phyloP scores from a whole-genome alignment of 2,113 vertebrate species.

The Phoenicopterus ruber region DNA sequence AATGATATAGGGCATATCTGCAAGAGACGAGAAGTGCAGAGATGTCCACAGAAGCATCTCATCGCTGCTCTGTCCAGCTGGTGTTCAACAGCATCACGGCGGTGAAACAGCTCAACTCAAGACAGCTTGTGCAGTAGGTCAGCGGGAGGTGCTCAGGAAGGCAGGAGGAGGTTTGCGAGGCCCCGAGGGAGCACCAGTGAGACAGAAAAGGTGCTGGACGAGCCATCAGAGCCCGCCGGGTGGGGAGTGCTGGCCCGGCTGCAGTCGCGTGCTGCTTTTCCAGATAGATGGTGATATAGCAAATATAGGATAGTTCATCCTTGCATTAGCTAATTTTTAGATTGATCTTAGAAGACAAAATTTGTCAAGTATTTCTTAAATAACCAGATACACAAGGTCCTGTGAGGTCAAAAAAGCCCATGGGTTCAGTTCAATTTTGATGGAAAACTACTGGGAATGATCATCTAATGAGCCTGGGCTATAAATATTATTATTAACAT shows the following conservation, averaged over 20 bases:
- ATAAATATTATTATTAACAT: constrained; percentile 48
- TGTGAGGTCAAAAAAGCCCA: background rate
- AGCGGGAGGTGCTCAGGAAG: background rate
- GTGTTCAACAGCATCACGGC: background rate
- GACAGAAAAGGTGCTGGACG: fast-evolving
- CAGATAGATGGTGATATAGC: background rate
- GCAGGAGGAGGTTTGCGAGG: background rate
- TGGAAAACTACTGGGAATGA: constrained; percentile 24
- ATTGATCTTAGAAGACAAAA: background rate
- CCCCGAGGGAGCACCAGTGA: fast-evolving
- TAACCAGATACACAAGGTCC: background rate
- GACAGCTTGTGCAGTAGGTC: background rate
- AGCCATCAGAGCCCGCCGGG: background rate
- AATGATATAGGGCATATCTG: background rate
- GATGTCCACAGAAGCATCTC: background rate
- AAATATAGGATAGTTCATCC: background rate
- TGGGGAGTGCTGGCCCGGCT: fast-evolving
- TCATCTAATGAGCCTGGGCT: background rate
- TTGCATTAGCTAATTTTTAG: background rate
- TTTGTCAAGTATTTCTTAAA: background rate
- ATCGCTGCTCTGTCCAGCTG: background rate
- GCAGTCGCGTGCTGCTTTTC: background rate
- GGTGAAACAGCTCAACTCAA: background rate
- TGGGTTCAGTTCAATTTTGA: background rate
- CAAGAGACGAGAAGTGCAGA: background rate